Percentiles rank a stretch among this genome's conserved stretches.
These are phyloP conservation scores for Drosophila parvula DNA, from an alignment of 1,140 invertebrate species.

Conservation along the genomic window DNA sequence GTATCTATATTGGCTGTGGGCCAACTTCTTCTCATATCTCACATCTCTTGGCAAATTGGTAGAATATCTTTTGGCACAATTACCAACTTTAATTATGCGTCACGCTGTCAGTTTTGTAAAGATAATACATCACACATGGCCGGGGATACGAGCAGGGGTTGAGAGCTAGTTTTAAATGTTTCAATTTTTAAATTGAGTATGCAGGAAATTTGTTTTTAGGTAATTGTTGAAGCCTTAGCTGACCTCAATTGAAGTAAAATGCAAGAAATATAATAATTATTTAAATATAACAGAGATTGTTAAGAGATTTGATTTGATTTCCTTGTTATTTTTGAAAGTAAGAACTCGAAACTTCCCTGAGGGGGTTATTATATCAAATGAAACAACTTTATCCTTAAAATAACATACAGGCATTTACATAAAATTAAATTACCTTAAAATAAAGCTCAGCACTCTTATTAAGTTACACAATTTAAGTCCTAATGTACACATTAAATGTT, in stretches of 20 bases:
- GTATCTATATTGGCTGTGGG: conserved; percentile 45
- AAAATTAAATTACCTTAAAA: background rate
- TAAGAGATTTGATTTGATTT: background rate
- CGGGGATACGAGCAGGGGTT: background rate
- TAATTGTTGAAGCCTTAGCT: background rate
- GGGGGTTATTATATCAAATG: background rate
- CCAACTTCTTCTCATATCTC: conserved; percentile 37
- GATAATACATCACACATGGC: conserved; percentile 8
- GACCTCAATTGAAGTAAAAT: background rate
- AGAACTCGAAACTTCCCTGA: background rate
- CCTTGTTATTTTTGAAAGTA: background rate
- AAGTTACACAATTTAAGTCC: background rate
- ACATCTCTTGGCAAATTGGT: conserved; percentile 45
- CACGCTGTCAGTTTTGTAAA: conserved; percentile 51
- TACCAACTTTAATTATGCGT: conserved; percentile 66
- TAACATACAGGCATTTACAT: background rate
- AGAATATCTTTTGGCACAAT: conserved; percentile 51
- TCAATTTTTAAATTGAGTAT: background rate
- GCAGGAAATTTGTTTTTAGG: too few relatives aligned
- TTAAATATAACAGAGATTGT: background rate
- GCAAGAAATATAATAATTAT: too few relatives aligned
- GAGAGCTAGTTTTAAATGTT: background rate
- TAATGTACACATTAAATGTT: background rate
- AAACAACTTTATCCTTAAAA: background rate
- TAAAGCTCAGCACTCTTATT: background rate